These are phyloP conservation scores for Trichogramma pretiosum DNA, from an alignment of 1,140 invertebrate genomes.

Conservation along the genomic window DNA sequence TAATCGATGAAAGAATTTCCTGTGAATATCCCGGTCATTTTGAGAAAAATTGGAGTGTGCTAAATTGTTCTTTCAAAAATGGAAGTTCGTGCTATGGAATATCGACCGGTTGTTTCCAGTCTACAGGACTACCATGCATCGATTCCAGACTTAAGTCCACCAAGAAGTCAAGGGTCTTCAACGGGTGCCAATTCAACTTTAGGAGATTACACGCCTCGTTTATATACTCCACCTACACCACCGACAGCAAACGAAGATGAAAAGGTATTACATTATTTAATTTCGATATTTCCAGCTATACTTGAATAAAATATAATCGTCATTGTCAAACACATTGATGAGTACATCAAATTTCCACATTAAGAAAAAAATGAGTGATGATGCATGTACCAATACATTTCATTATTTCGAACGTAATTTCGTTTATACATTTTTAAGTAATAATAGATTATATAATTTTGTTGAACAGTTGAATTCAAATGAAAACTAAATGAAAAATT, in stretches of 20 bases:
- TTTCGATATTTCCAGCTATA: too few relatives aligned
- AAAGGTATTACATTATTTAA: slow-evolving; percentile 40
- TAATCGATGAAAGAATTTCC: slow-evolving; percentile 30
- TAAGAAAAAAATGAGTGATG: too few relatives aligned
- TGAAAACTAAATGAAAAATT: too few relatives aligned
- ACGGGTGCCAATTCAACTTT: slow-evolving; percentile 43
- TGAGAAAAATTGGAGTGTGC: background rate
- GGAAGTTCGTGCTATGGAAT: slow-evolving; percentile 44
- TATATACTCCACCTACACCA: slow-evolving; percentile 44
- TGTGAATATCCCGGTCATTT: slow-evolving; percentile 36
- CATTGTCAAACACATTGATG: too few relatives aligned
- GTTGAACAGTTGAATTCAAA: too few relatives aligned
- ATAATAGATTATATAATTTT: too few relatives aligned
- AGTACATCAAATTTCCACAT: too few relatives aligned
- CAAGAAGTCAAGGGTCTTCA: slow-evolving; percentile 43
- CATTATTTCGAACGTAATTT: too few relatives aligned
- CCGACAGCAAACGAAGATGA: slow-evolving; percentile 43
- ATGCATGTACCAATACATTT: too few relatives aligned
- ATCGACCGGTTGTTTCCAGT: slow-evolving; percentile 38
- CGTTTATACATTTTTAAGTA: too few relatives aligned
- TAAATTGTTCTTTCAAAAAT: slow-evolving; percentile 31
- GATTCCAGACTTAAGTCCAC: slow-evolving; percentile 41
- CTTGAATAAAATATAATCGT: too few relatives aligned
- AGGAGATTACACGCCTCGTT: slow-evolving; percentile 42
- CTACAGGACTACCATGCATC: slow-evolving; percentile 43